Evolutionary conservation across 2,797 vertebrate species (phyloP), one percentile per base, ranked within the genome.

Genomic region (Nannoperca australis): DNA sequence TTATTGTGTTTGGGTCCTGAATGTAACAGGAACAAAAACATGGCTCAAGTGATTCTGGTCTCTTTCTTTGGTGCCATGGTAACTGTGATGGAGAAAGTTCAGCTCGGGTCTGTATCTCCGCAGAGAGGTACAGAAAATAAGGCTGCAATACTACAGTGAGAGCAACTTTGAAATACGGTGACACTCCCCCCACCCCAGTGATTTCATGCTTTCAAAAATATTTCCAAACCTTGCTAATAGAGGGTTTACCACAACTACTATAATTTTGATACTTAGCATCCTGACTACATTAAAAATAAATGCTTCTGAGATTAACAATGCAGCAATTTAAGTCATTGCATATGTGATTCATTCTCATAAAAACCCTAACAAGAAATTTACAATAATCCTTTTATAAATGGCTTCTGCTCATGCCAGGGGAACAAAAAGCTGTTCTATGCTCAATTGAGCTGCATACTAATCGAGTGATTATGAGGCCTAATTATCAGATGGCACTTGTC

Each of bases 401-500:
- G 76, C 63, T 78, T 12, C 73, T 50, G 79, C 71, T 71, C 74
- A 69, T 74, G 79, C 77, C 83, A 47, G 59, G 85, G 85, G 90
- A 89, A 91, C 88, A 89, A 91, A 87, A 76, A 82, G 72, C 81
- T 76, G 76, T 50, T 84, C 86, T 86, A 83, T 81, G 85, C 88
- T 90, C 91, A 87, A 87, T 90, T 86, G 87, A 89, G 86, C 89
- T 93, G 91, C 85, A 94, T 93, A 92, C 89, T 92, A 93, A 94
- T 91, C 54, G 80, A 79, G 63, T 90, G 90, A 94, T 94, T 93
- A 93, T 83, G 90, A 91, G 81, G 67, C 84, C 89, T 91, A 93
- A 94, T 94, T 94, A 91, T 93, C 91, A 92, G 90, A 94, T 91
- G 87, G 85, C 87, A 88, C 90, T 91, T 91, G 91, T 94, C 85